Percentiles rank a stretch among this genome's conserved stretches.
Evolutionary conservation across 2,113 vertebrate species (phyloP).

Genomic region (Coturnix japonica): DNA sequence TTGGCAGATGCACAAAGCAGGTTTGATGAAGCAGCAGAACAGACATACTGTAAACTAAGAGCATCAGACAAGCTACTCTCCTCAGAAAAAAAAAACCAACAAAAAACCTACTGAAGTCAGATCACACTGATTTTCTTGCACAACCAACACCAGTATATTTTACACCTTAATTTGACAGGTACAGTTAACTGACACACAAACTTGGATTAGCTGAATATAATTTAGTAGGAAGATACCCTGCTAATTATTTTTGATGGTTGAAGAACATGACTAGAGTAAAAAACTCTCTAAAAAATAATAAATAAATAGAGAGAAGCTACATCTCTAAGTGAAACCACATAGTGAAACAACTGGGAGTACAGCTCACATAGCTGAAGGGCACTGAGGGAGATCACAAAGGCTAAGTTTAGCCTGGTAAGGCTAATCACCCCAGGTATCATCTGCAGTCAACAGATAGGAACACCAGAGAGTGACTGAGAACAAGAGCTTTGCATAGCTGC

Average conservation of each 20-base stretch:
- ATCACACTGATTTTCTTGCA: neutral
- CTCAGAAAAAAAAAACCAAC: neutral
- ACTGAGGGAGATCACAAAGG: neutral
- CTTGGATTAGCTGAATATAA: neutral
- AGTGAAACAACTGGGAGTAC: neutral
- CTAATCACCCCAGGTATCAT: neutral
- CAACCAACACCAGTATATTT: neutral
- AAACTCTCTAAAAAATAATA: neutral
- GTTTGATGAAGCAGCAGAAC: constrained; percentile 28
- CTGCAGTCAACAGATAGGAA: neutral
- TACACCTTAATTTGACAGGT: neutral
- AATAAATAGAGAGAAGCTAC: neutral
- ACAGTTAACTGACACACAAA: neutral
- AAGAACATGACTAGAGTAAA: constrained; percentile 4
- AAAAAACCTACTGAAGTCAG: neutral
- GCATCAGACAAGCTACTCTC: neutral
- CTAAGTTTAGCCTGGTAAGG: constrained; percentile 26
- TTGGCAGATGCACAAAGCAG: neutral
- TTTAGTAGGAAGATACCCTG: neutral
- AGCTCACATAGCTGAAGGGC: neutral
- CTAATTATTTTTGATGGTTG: neutral
- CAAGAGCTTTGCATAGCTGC: neutral
- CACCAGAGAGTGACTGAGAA: neutral
- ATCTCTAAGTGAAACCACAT: neutral
- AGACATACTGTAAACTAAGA: constrained; percentile 12